Evolutionary conservation across 2,888 invertebrate genomes (phyloP).

Genomic region (Drosophila neotestacea): DNA sequence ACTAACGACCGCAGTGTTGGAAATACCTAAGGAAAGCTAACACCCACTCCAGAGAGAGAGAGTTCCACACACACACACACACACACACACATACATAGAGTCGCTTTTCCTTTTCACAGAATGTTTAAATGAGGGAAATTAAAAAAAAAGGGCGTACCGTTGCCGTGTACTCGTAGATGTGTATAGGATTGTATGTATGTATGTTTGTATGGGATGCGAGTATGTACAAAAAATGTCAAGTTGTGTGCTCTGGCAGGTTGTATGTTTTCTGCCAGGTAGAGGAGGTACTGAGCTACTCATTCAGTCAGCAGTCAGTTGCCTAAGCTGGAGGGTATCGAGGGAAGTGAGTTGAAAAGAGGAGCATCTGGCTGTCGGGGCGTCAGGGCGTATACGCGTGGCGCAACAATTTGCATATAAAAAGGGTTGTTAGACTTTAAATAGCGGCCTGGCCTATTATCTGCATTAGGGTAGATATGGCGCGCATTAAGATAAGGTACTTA

Average conservation of each 20-base stretch:
- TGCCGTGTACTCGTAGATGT: slow-evolving; percentile 25
- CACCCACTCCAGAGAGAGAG: slow-evolving; percentile 37
- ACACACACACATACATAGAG: background rate
- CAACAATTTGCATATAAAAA: slow-evolving; percentile 83
- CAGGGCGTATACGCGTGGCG: slow-evolving; percentile 68
- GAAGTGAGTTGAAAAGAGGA: no score
- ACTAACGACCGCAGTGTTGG: slow-evolving; percentile 38
- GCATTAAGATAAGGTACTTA: slow-evolving; percentile 78
- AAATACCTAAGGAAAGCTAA: slow-evolving; percentile 40
- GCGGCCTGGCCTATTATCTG: slow-evolving; percentile 79
- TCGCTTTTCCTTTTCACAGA: slow-evolving; percentile 54
- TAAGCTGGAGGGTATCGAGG: no score
- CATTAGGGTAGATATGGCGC: slow-evolving; percentile 78
- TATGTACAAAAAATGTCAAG: slow-evolving; percentile 75
- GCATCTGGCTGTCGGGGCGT: slow-evolving; percentile 41
- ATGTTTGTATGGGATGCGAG: slow-evolving; percentile 20
- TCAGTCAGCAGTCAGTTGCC: slow-evolving; percentile 21
- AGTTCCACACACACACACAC: background rate
- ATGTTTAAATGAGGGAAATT: slow-evolving; percentile 75
- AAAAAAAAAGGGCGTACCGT: slow-evolving; percentile 56
- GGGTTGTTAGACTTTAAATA: slow-evolving; percentile 81
- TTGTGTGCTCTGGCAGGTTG: slow-evolving; percentile 47
- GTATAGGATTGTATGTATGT: slow-evolving; percentile 17
- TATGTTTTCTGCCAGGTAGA: slow-evolving; percentile 27
- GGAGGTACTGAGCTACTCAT: slow-evolving; percentile 21